A percentile compares a stretch with the other conserved stretches of the same genome.
These are phyloP conservation scores for Glandiceps talaboti DNA, from an alignment of 53 echinoderm and acorn worm genomes.

Conservation along the genomic window DNA sequence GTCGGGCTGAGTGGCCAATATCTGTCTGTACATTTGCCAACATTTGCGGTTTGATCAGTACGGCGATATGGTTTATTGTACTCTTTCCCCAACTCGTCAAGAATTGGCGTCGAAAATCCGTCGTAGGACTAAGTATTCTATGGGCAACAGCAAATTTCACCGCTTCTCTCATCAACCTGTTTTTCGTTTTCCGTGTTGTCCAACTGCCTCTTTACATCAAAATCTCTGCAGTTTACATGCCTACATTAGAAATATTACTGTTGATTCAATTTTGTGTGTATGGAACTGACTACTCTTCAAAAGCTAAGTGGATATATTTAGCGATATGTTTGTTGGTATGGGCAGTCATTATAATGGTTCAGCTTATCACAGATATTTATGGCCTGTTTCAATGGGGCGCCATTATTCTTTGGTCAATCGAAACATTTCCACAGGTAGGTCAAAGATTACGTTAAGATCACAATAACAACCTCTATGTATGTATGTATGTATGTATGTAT, in stretches of 20 bases:
- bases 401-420: not conserved
- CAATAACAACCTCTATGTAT: no score
- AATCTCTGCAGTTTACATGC: not conserved
- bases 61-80: not conserved
- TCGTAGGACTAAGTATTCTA: not conserved
- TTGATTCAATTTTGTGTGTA: not conserved
- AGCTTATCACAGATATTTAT: not conserved
- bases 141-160: not conserved
- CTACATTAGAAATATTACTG: not conserved
- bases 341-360: not conserved
- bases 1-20: not conserved
- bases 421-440: not conserved
- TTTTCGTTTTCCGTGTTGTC: not conserved
- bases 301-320: not conserved
- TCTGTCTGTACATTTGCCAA: not conserved
- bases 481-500: no score
- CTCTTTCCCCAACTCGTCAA: not conserved
- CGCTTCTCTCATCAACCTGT: not conserved
- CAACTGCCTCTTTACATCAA: not conserved
- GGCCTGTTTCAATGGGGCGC: not conserved
- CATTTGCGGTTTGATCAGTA: not conserved
- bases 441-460: no score
- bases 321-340: not conserved
- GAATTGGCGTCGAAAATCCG: not conserved
- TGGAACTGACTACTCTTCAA: not conserved